Conservation (phyloP, 2,113 vertebrate species). For the human (Homo sapiens) region DNA sequence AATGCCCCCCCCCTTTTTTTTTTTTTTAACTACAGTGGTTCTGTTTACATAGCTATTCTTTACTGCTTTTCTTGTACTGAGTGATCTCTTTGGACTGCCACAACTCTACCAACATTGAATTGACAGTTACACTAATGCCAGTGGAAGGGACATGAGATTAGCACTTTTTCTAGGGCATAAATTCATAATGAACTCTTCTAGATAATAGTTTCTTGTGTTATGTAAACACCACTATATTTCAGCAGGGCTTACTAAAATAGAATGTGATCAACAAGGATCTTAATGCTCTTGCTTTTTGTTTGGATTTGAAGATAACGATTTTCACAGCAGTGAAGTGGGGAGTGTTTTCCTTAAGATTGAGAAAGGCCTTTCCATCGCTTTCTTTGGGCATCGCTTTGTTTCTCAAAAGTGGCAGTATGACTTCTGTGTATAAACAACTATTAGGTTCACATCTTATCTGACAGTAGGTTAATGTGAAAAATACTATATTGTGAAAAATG, state of each 20-base stretch:
- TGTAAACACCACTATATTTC: not conserved
- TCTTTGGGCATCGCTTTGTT: not conserved
- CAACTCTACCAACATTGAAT: fast-evolving
- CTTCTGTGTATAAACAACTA: not conserved
- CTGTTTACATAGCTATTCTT: not conserved
- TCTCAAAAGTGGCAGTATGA: not conserved
- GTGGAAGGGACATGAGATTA: not conserved
- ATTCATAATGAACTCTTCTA: not conserved
- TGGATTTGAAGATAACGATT: not conserved
- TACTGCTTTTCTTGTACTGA: not conserved
- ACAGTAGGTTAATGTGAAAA: conserved; percentile 11
- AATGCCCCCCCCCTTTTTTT: no score
- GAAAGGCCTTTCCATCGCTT: not conserved
- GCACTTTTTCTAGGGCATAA: not conserved
- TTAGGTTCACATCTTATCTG: not conserved
- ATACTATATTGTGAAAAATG: conserved; percentile 17
- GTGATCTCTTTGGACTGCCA: not conserved
- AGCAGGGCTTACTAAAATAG: not conserved
- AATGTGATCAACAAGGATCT: not conserved
- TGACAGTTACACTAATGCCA: no score
- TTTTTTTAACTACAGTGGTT: not conserved
- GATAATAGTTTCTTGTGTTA: not conserved
- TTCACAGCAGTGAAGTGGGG: not conserved
- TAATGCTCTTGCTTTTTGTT: not conserved
- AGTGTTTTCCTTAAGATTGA: not conserved